Percentiles rank a stretch among this genome's conserved stretches.
Evolutionary conservation across 1,140 invertebrate species (phyloP).

Genomic region (Eumeta japonica): DNA sequence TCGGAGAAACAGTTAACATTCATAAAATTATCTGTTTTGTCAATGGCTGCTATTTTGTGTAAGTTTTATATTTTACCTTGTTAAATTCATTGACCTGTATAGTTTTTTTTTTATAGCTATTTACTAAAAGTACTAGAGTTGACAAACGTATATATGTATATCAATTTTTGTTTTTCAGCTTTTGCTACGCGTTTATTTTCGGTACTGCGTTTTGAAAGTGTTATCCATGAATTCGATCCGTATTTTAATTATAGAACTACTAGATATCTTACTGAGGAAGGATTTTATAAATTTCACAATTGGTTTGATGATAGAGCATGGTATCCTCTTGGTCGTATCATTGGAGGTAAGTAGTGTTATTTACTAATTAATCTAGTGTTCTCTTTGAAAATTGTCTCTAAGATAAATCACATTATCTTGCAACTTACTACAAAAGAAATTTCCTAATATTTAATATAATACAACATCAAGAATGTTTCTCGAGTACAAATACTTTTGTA

Average conservation of each 20-base stretch:
- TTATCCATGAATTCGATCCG: slow-evolving; percentile 98
- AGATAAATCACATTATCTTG: too few relatives aligned
- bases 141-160: slow-evolving; percentile 7
- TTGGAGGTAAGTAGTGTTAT: slow-evolving; percentile 80
- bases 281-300: slow-evolving; percentile 97
- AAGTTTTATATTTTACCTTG: slow-evolving; percentile 54
- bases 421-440: too few relatives aligned
- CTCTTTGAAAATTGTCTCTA: too few relatives aligned
- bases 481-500: too few relatives aligned
- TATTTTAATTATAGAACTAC: slow-evolving; percentile 99
- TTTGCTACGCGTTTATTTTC: slow-evolving; percentile 95
- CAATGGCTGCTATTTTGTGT: slow-evolving; percentile 91
- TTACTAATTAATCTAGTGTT: too few relatives aligned
- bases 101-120: slow-evolving; percentile 16
- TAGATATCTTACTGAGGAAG: slow-evolving; percentile 90
- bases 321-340: slow-evolving; percentile 96
- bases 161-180: slow-evolving; percentile 65
- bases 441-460: too few relatives aligned
- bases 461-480: too few relatives aligned
- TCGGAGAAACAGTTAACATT: slow-evolving; percentile 93
- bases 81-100: slow-evolving; percentile 8
- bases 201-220: slow-evolving; percentile 94
- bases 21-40: slow-evolving; percentile 87
- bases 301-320: slow-evolving; percentile 99
- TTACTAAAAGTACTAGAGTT: slow-evolving; percentile 6